Evolutionary conservation across 2,888 invertebrate species (phyloP), one percentile per base, ranked within the genome.

Genomic region (Drosophila histrio): DNA sequence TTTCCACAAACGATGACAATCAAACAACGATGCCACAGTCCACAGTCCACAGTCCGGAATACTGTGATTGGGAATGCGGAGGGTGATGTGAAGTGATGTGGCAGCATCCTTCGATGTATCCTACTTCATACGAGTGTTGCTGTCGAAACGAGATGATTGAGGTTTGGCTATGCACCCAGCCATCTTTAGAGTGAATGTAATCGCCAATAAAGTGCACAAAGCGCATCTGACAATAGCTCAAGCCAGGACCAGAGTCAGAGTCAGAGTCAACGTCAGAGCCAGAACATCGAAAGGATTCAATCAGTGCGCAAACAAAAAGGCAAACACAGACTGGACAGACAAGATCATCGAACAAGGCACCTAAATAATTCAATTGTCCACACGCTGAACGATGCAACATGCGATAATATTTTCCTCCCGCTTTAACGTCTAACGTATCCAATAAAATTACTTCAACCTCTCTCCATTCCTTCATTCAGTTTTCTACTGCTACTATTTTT

Each of bases 321-420:
- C 81, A 83, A 77, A 58, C 73, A 64, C n/a, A 44, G 50, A 60
- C 52, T 56, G 44, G 28, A 28, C 53, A 72, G 71, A 76, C 64
- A 71, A 65, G 77, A 71, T 73, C 72, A 54, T 47, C 50, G 58
- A 66, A 62, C 66, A 58, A 52, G 74, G 65, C 76, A 86, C 88
- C 88, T 84, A 88, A 88, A 88, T 88, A 85, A 88, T 85, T 88
- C 85, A 87, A 85, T 85, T 88, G 88, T 85, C 85, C 75, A 83
- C 72, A 83, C 66, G 74, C 70, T 72, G 68, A 59, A 62, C 79
- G 72, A 77, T 76, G 75, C 88, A 86, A 71, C 87, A 83, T 85
- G 87, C 84, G 81, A 86, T 86, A 73, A 78, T 84, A 74, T 84
- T 73, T 69, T 65, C 46, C 46, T 52, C 49, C 53, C 47, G 6